These are phyloP conservation scores for Pteria penguin DNA, from an alignment of 2,888 invertebrate species.

Conservation along the genomic window DNA sequence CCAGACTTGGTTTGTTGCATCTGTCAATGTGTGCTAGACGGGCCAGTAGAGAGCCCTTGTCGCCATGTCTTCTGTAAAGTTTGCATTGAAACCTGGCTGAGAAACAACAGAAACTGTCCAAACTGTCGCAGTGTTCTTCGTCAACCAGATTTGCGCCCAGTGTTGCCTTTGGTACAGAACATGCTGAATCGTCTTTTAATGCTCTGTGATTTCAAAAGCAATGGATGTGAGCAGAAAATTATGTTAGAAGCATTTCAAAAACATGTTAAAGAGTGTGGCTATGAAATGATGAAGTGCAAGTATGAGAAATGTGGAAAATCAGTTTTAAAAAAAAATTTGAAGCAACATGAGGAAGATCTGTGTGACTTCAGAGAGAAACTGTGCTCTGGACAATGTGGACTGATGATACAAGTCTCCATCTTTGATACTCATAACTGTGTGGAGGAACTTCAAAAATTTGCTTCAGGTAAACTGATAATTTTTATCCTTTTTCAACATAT, in stretches of 20 bases:
- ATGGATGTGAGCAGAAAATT: conserved; percentile 67
- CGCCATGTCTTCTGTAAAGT: conserved; percentile 76
- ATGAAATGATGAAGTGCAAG: conserved; percentile 60
- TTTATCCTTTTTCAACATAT: too few species aligned
- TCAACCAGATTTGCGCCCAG: conserved; percentile 61
- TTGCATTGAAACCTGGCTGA: conserved; percentile 71
- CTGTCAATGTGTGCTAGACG: conserved; percentile 73
- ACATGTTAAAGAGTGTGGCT: conserved; percentile 68
- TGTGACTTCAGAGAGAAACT: conserved; percentile 84
- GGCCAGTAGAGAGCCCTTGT: conserved; percentile 74
- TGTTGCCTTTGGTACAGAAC: conserved; percentile 73
- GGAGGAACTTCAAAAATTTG: conserved; percentile 57
- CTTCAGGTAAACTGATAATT: conserved; percentile 59
- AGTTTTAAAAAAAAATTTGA: conserved; percentile 94
- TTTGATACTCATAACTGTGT: conserved; percentile 64
- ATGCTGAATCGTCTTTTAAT: conserved; percentile 72
- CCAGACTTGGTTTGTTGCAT: conserved; percentile 75
- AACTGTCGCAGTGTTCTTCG: conserved; percentile 65
- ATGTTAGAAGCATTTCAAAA: conserved; percentile 63
- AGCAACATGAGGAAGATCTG: conserved; percentile 96
- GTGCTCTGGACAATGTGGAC: conserved; percentile 67
- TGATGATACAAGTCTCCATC: conserved; percentile 61
- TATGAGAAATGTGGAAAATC: conserved; percentile 56
- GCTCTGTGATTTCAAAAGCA: conserved; percentile 66
- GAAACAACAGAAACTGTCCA: conserved; percentile 67